phyloP scores from a whole-genome alignment of 2,797 vertebrate genomes.

The Enteromius thamalakanensis region DNA sequence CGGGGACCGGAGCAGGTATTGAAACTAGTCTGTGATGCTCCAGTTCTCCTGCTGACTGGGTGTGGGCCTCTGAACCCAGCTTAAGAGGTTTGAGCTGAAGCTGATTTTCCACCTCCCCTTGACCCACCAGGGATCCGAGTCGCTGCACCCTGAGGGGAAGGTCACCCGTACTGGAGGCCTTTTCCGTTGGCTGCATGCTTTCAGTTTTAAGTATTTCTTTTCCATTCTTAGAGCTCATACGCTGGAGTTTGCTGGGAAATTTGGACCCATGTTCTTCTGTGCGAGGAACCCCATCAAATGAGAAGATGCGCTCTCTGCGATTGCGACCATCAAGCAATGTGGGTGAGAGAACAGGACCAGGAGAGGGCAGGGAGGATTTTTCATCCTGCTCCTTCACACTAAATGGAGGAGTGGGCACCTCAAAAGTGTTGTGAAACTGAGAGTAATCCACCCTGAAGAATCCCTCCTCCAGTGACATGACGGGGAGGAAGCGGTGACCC shows the following conservation, averaged over 20 bases:
- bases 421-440: slow-evolving; percentile 89
- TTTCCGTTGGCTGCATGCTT: slow-evolving; percentile 70
- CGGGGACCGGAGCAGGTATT: slow-evolving; percentile 56
- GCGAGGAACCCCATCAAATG: slow-evolving; percentile 74
- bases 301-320: slow-evolving; percentile 78
- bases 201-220: slow-evolving; percentile 72
- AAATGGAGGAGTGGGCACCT: slow-evolving; percentile 85
- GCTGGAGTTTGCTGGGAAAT: slow-evolving; percentile 83
- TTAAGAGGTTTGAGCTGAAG: slow-evolving; percentile 77
- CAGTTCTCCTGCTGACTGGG: slow-evolving; percentile 63
- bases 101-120: slow-evolving; percentile 70
- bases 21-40: slow-evolving; percentile 69
- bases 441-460: slow-evolving; percentile 91
- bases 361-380: slow-evolving; percentile 75
- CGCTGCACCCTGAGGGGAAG: slow-evolving; percentile 80
- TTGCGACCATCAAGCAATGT: slow-evolving; percentile 62
- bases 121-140: slow-evolving; percentile 76
- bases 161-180: slow-evolving; percentile 81
- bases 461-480: slow-evolving; percentile 90
- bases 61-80: slow-evolving; percentile 69
- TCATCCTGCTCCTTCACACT: slow-evolving; percentile 89
- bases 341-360: slow-evolving; percentile 70
- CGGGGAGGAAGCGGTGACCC: slow-evolving; percentile 88
- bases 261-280: slow-evolving; percentile 71
- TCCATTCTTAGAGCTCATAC: slow-evolving; percentile 81